A percentile compares a stretch with the other conserved stretches of the same genome.
Evolutionary conservation across 2,113 vertebrate species (phyloP).

Genomic region (Barnardius zonarius): DNA sequence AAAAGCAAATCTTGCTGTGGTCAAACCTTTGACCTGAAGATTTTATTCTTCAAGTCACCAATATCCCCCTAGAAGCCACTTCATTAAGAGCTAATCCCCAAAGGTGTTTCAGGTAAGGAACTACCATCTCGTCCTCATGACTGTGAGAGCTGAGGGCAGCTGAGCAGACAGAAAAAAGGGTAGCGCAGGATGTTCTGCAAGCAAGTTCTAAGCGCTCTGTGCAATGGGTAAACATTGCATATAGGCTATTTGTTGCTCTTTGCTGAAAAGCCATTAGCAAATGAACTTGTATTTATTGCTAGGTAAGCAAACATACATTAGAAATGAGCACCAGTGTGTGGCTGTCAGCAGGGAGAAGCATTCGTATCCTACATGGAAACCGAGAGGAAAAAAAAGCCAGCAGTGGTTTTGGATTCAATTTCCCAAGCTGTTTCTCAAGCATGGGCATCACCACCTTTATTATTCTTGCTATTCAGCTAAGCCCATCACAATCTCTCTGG

Average conservation of each 20-base stretch:
- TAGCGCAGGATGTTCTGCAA: constrained; percentile 10
- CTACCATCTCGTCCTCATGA: not conserved
- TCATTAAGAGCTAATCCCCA: not conserved
- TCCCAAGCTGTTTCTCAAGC: constrained; percentile 2
- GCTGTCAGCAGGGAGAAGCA: not conserved
- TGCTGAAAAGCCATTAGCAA: constrained; percentile 22
- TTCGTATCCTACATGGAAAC: not conserved
- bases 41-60: not conserved
- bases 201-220: not conserved
- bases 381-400: not conserved
- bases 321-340: not conserved
- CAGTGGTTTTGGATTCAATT: not conserved
- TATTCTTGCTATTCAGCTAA: constrained; percentile 1
- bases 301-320: constrained; percentile 12
- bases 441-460: not conserved
- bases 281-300: constrained; percentile 13
- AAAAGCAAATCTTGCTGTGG: not conserved
- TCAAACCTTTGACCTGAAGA: not conserved
- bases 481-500: not conserved
- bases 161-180: not conserved
- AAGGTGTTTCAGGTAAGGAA: not conserved
- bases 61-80: not conserved
- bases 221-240: not conserved
- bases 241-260: not conserved
- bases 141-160: not conserved